These are phyloP conservation scores for Micromussa lordhowensis DNA, from an alignment of 92 coral and sea anemone genomes.

Conservation along the genomic window DNA sequence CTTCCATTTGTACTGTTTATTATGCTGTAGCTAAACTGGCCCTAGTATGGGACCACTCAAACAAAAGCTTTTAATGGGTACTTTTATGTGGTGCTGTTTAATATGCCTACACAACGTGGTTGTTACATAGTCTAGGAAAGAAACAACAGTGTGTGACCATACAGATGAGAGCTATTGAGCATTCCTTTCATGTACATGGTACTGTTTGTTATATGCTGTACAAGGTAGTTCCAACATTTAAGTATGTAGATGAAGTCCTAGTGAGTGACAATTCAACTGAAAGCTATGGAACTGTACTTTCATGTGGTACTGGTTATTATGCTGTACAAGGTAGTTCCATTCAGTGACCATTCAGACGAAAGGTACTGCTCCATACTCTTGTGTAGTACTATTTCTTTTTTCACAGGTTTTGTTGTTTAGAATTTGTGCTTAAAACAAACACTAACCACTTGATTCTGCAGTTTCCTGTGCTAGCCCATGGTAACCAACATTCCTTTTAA, in stretches of 20 bases:
- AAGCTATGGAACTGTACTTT: not conserved
- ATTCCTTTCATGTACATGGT: not conserved
- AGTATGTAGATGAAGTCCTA: not conserved
- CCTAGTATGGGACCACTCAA: not conserved
- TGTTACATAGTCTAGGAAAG: not conserved
- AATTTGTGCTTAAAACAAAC: not conserved
- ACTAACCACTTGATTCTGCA: not conserved
- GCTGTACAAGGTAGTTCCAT: not conserved
- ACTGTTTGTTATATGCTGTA: not conserved
- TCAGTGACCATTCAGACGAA: not conserved
- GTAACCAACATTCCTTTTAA: slow-evolving; percentile 15
- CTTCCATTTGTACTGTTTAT: not conserved
- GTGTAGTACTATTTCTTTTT: not conserved
- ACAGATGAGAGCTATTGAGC: not conserved
- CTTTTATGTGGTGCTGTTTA: not conserved
- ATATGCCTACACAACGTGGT: not conserved
- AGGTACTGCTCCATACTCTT: not conserved
- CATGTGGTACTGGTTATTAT: not conserved
- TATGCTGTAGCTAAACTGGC: not conserved
- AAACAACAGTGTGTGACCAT: not conserved
- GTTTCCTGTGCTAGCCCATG: not conserved
- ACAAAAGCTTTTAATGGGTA: too few species aligned
- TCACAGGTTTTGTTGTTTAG: not conserved
- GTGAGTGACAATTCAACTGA: not conserved
- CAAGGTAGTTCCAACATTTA: not conserved